A percentile compares a stretch with the other conserved stretches of the same genome.
phyloP scores from a whole-genome alignment of 2,888 invertebrate genomes.

The Ptychoptera contaminata region DNA sequence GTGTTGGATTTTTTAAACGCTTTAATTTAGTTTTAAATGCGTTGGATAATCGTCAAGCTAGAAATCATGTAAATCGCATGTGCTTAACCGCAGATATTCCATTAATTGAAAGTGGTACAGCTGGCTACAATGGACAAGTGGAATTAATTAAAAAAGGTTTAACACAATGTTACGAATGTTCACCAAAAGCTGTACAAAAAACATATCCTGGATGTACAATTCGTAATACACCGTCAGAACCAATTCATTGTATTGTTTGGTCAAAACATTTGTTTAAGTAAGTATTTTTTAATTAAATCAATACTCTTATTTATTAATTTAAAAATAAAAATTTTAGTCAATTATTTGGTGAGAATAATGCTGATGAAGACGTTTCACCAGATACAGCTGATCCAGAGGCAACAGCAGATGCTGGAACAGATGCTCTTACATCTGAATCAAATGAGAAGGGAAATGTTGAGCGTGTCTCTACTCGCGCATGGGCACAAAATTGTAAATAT shows the following conservation, averaged over 20 bases:
- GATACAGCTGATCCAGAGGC: constrained; percentile 93
- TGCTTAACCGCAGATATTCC: constrained; percentile 91
- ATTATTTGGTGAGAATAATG: constrained; percentile 91
- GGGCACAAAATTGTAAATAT: constrained; percentile 76
- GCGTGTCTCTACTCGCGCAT: constrained; percentile 62
- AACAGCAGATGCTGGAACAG: constrained; percentile 48
- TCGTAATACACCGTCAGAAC: constrained; percentile 96
- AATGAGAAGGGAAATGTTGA: constrained; percentile 34
- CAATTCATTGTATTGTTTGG: constrained; percentile 99
- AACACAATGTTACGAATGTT: constrained; percentile 96
- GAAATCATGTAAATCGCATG: constrained; percentile 98
- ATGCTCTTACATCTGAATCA: constrained; percentile 32
- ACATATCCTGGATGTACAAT: constrained; percentile 97
- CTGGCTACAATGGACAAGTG: constrained; percentile 95
- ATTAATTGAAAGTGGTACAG: constrained; percentile 91
- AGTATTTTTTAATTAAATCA: constrained; percentile 22
- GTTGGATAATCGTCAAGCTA: constrained; percentile 86
- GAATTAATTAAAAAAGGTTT: constrained; percentile 70
- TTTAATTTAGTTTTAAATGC: constrained; percentile 92
- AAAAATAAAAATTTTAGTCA: constrained; percentile 44
- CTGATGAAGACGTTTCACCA: constrained; percentile 95
- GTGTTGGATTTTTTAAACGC: constrained; percentile 77
- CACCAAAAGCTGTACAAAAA: constrained; percentile 78
- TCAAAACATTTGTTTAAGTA: constrained; percentile 97
- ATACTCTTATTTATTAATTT: not conserved